Base-by-base conservation (phyloP, 2,888 invertebrate genomes). In the Xylota segnis region DNA sequence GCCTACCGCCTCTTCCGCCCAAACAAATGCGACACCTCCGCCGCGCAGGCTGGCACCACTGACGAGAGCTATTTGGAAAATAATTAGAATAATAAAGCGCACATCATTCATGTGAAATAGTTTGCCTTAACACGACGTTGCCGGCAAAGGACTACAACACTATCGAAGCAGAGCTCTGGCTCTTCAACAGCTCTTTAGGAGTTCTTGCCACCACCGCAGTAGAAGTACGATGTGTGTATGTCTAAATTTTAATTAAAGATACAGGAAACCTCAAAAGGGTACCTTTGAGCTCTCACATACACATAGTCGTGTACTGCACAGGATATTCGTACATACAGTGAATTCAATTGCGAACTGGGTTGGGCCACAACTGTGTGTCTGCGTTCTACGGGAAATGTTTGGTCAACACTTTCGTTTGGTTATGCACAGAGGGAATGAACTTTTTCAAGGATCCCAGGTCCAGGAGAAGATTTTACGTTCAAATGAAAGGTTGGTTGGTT, bases 21-120 rank as follows among this genome's bases (percentile, higher is more conserved):
- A 68, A 70, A 63, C 32, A 47, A 65, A 71, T 71, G 82, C 77
- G 65, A 58, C 77, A 78, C 9, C 56, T 23, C 5, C n/a, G 50
- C 9, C 50, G 6, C 54, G n/a, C n/a, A n/a, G n/a, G n/a, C n/a
- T n/a, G n/a, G n/a, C 18, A 23, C 27, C 14, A 14, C 5, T 14
- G 63, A 63, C 29, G 34, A 23, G 34, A 71, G 83, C 78, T 75
- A 65, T 83, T 79, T 79, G 54, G 45, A 56, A 81, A 81, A 81
- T 84, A 76, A 84, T 81, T 84, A 76, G 75, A 76, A 84, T 81
- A 71, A 84, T 71, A 71, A 84, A 84, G 59, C 71, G 63, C 65
- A 32, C 66, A 71, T 84, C 50, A 45, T 83, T 59, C 70, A 59
- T 40, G 78, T 65, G 72, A 23, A 84, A 71, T 81, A 79, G 72